phyloP scores from a whole-genome alignment of 2,888 invertebrate species.

The Nephrotoma guestfalica region DNA sequence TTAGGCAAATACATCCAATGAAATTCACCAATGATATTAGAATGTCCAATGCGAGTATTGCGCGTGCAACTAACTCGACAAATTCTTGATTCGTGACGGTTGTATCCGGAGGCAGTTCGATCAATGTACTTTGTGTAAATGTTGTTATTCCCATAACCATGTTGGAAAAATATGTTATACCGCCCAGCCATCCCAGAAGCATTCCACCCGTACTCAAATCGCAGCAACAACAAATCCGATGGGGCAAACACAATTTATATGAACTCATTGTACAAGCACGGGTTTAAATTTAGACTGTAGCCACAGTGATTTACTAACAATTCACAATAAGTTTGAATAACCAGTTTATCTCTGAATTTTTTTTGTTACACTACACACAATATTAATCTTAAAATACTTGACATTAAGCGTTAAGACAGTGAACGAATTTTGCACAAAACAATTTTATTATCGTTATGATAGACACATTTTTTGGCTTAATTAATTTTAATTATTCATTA shows the following conservation, averaged over 20 bases:
- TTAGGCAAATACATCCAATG: not conserved
- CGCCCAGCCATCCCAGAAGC: not conserved
- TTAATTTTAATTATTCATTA: not conserved
- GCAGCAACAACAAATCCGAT: not conserved
- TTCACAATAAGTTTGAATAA: not conserved
- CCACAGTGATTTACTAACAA: not conserved
- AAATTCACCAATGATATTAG: not conserved
- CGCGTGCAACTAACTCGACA: not conserved
- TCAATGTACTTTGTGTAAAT: not conserved
- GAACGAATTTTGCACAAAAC: not conserved
- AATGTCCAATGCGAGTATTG: not conserved
- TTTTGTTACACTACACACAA: not conserved
- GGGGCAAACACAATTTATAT: not conserved
- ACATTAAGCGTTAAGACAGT: not conserved
- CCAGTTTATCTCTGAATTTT: not conserved
- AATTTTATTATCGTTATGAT: not conserved
- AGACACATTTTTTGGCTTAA: not conserved
- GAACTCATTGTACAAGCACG: not conserved
- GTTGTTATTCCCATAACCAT: not conserved
- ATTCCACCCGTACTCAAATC: not conserved
- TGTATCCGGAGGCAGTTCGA: not conserved
- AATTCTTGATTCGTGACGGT: not conserved
- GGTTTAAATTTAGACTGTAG: not conserved
- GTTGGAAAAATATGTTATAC: not conserved
- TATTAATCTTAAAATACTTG: not conserved